These are phyloP conservation scores for Lepidochitona cinerea DNA, from an alignment of 2,888 invertebrate species.

Conservation along the genomic window DNA sequence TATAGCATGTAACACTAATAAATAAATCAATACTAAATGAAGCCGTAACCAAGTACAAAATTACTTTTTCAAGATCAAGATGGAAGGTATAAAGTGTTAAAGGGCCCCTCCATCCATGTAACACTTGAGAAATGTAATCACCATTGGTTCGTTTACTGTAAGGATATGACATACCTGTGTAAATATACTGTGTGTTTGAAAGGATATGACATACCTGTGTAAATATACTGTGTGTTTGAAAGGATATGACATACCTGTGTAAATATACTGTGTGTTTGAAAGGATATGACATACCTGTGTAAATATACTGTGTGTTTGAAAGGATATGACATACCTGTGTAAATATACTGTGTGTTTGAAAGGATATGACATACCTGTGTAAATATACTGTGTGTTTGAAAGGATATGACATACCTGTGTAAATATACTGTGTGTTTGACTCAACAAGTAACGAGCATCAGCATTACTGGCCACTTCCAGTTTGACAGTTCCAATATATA, in stretches of 20 bases:
- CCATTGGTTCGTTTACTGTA: no score
- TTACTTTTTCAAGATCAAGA: no score
- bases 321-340: conserved; percentile 81
- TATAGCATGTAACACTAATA: no score
- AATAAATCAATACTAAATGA: no score
- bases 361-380: conserved; percentile 83
- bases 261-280: conserved; percentile 93
- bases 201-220: conserved; percentile 75
- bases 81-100: no score
- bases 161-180: conserved; percentile 51
- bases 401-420: conserved; percentile 82
- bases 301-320: conserved; percentile 95
- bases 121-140: no score
- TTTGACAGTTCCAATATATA: conserved; percentile 93
- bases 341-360: conserved; percentile 93
- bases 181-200: neutral
- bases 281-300: conserved; percentile 82
- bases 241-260: conserved; percentile 81
- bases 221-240: conserved; percentile 95
- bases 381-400: conserved; percentile 95
- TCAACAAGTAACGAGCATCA: conserved; percentile 92
- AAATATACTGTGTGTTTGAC: conserved; percentile 95
- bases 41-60: no score
- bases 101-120: no score
- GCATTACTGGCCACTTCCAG: conserved; percentile 94